Conservation (phyloP, 2,797 vertebrate genomes). For the Poeciliopsis infans region DNA sequence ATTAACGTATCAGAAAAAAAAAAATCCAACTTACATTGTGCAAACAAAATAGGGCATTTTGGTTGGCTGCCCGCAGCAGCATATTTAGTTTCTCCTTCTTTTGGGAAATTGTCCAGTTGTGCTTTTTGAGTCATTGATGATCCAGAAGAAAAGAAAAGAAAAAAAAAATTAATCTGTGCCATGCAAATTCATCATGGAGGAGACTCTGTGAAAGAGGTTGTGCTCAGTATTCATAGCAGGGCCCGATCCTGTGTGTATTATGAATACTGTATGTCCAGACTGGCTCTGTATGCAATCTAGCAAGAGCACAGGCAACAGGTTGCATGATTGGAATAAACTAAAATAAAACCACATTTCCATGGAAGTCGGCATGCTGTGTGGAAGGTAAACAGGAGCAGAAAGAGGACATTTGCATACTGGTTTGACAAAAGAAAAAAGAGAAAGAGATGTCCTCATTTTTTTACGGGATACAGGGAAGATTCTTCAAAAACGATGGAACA, state of each 20-base stretch:
- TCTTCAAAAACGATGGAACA: not conserved
- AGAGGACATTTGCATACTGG: not conserved
- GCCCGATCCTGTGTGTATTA: not conserved
- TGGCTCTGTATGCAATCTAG: conserved; percentile 1
- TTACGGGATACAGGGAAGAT: not conserved
- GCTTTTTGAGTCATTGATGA: not conserved
- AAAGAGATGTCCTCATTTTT: not conserved
- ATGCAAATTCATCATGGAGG: not conserved
- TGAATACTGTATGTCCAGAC: not conserved
- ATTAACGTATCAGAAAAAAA: not conserved
- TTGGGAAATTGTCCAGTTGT: not conserved
- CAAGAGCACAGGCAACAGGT: not conserved
- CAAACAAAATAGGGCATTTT: not conserved
- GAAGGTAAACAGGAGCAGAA: not conserved
- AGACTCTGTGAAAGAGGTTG: not conserved
- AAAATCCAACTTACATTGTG: not conserved
- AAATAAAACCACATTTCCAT: not conserved
- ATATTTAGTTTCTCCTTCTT: not conserved
- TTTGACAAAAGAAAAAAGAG: not conserved
- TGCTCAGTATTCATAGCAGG: not conserved
- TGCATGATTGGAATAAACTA: not conserved
- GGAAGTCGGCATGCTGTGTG: not conserved
- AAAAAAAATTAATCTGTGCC: not conserved
- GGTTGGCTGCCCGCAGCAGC: not conserved
- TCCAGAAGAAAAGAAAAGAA: not conserved